Percentiles rank a stretch among this genome's conserved stretches.
Conservation (phyloP, 2,888 invertebrate species). For the Machimus rusticus region DNA sequence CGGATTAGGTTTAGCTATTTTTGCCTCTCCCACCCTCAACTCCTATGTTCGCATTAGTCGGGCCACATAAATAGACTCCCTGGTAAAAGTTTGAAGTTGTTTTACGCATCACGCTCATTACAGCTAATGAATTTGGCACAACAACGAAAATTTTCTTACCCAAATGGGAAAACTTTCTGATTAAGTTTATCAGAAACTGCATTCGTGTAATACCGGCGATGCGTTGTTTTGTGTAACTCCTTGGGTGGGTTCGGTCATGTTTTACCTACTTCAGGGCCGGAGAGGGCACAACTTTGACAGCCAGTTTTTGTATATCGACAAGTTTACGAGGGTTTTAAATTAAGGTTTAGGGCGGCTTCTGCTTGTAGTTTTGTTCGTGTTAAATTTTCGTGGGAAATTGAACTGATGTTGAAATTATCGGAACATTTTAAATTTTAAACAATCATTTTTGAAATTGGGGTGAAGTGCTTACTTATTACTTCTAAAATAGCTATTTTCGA, state of each 20-base stretch:
- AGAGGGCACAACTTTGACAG: background rate
- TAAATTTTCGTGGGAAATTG: background rate
- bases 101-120: conserved; percentile 31
- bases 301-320: background rate
- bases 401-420: background rate
- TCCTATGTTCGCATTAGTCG: background rate
- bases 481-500: background rate
- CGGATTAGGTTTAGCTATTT: background rate
- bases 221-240: conserved; percentile 7
- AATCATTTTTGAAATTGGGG: background rate
- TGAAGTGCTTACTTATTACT: background rate
- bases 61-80: conserved; percentile 2
- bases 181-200: conserved; percentile 34
- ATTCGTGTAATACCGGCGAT: conserved; percentile 15
- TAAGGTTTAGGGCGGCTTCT: background rate
- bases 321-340: conserved; percentile 11
- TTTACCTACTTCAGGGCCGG: background rate
- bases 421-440: background rate
- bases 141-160: conserved; percentile 31
- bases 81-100: conserved; percentile 27
- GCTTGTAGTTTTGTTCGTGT: background rate
- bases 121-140: conserved; percentile 31
- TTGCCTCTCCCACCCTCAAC: background rate
- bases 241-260: background rate
- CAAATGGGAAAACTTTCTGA: conserved; percentile 37